Base-by-base conservation (phyloP, 37 sponge, comb jelly and placozoan genomes). In the Agelas oroides region DNA sequence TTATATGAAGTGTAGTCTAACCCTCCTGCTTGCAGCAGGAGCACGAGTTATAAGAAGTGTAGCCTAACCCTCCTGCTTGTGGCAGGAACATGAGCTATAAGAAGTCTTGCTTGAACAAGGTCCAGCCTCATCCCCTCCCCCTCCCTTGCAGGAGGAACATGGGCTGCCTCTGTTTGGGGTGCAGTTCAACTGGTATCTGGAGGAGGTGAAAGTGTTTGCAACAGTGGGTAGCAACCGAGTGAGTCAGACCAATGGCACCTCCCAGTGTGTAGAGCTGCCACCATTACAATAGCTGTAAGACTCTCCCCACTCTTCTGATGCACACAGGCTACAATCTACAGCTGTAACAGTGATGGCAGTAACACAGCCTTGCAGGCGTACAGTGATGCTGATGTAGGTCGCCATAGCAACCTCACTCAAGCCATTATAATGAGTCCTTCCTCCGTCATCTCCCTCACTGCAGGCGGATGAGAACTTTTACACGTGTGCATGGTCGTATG, bases 201-300 rank as follows among this genome's bases (percentile, higher is more conserved):
- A 70, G 56, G 77, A 96, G 36, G 78, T 74, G 36, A 65, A 84
- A 21, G 71, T 88, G 37, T 96, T 98, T 84, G 99, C 99, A 14
- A 92, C 95, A 53, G 97, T 94, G 23, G 99, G 99, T 46, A 91
- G 89, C 79, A 93, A 93, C 57, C 63, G 89, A 57, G 95, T 91
- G 56, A 28, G 88, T 82, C 0, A 6, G 23, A 46, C 46, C 46
- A 5, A 40, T 33, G 16, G 25, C 25, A 59, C 19, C n/a, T n/a
- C n/a, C n/a, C n/a, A n/a, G n/a, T n/a, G n/a, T n/a, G n/a, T n/a
- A n/a, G n/a, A n/a, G n/a, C n/a, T n/a, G n/a, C n/a, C n/a, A n/a
- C n/a, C n/a, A n/a, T n/a, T n/a, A n/a, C n/a, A n/a, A n/a, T n/a
- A n/a, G n/a, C n/a, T n/a, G n/a, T n/a, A n/a, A n/a, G n/a, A n/a